Evolutionary conservation across 2,888 invertebrate genomes (phyloP), one percentile per base, ranked within the genome.

Genomic region (Ernsta delagoae): DNA sequence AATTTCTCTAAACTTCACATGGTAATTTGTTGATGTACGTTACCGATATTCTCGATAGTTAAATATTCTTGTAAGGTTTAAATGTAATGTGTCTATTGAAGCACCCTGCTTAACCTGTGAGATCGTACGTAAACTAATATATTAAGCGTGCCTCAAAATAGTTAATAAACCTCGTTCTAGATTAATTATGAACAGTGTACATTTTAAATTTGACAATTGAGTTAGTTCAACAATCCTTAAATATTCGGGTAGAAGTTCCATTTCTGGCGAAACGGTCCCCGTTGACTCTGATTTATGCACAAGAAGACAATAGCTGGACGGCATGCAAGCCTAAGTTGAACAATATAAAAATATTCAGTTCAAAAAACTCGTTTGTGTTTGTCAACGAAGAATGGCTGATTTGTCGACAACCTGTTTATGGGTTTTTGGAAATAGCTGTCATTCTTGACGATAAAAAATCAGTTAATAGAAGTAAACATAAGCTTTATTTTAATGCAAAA

Each of bases 221-320:
- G 48, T 50, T n/a, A 61, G 36, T 62, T 62, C 50, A 62, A 50
- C 8, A 50, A 53, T 50, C 50, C 36, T 62, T 62, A 62, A 62
- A 50, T 36, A 62, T 53, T 50, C 50, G 39, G 8, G 36, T 50
- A 62, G 34, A 62, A 62, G 39, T 62, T 62, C 12, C 50, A 62
- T 60, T 62, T 39, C 62, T 53, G 59, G 41, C 9, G 36, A 36
- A 62, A 62, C 50, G 39, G 62, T 31, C 48, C 48, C n/a, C 50
- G 36, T 45, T 50, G 62, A 50, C 50, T 48, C 34, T 53, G 62
- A 62, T 62, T 62, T 50, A 62, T 62, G 50, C 62, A 62, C 5
- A 45, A 36, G 50, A 9, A 50, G 62, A 50, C 50, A 62, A 54
- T 54, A 11, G 53, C 31, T 16, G 16, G 53, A 53, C 24, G 16